A percentile compares a stretch with the other conserved stretches of the same genome.
These are phyloP conservation scores for Noctuana brunneofusca DNA, from an alignment of 2,888 invertebrate genomes.

Conservation along the genomic window DNA sequence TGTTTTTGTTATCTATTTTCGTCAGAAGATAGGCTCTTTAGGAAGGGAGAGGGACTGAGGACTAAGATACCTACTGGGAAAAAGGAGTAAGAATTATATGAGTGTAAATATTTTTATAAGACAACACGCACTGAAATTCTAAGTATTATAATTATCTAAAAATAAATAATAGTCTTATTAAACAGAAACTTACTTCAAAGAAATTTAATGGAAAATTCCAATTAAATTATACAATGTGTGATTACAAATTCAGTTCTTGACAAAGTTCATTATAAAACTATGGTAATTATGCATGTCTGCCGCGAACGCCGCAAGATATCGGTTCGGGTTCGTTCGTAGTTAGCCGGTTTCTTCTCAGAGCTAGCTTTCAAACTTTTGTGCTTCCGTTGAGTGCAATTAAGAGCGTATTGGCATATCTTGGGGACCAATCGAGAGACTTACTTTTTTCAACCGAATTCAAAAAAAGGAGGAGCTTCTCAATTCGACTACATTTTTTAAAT, in stretches of 20 bases:
- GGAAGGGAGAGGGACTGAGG: too few species aligned
- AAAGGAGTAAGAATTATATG: too few species aligned
- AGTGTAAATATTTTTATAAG: too few species aligned
- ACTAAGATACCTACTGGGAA: too few species aligned
- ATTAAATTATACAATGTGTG: background rate
- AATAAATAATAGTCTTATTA: too few species aligned
- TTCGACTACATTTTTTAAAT: too few species aligned
- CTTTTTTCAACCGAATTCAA: too few species aligned
- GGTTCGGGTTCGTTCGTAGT: slow-evolving; percentile 17
- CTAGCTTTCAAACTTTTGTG: slow-evolving; percentile 13
- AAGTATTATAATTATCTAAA: too few species aligned
- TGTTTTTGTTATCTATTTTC: too few species aligned
- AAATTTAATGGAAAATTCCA: background rate
- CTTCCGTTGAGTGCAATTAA: slow-evolving; percentile 5
- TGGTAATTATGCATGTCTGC: slow-evolving; percentile 24
- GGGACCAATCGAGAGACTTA: slow-evolving; percentile 8
- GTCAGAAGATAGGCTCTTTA: too few species aligned
- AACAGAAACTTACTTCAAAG: background rate
- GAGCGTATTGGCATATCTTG: slow-evolving; percentile 11
- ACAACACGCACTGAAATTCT: too few species aligned
- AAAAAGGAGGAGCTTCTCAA: too few species aligned
- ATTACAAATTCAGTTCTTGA: slow-evolving; percentile 8
- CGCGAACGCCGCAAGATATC: slow-evolving; percentile 18
- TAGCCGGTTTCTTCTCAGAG: slow-evolving; percentile 21
- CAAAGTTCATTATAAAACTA: slow-evolving; percentile 16